phyloP scores from a whole-genome alignment of 2,797 vertebrate genomes.

The Vipera ursinii region DNA sequence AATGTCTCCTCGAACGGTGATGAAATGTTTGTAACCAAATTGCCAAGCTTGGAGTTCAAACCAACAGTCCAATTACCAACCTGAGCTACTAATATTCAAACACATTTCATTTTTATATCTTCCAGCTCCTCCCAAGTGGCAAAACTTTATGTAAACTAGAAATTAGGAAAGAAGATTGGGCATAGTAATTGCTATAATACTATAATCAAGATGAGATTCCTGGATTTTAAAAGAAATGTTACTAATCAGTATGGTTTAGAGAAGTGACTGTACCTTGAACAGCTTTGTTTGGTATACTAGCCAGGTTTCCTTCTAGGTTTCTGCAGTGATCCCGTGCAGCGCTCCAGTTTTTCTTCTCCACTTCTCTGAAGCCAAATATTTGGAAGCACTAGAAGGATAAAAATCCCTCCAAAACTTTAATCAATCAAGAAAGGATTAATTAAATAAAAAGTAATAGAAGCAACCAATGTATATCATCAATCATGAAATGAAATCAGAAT shows the following conservation, averaged over 20 bases:
- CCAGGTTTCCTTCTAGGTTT: constrained; percentile 83
- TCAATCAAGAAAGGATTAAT: background rate
- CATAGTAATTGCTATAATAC: no score
- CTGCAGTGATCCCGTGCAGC: constrained; percentile 78
- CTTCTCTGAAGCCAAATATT: constrained; percentile 65
- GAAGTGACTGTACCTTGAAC: constrained; percentile 78
- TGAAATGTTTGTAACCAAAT: no score
- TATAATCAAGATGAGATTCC: background rate
- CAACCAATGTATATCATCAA: background rate
- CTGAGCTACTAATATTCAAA: no score
- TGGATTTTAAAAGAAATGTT: background rate
- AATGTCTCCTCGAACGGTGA: no score
- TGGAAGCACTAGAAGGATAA: constrained; percentile 82
- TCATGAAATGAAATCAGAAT: background rate
- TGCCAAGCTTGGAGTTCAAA: no score
- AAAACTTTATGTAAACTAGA: background rate
- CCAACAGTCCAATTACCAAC: no score
- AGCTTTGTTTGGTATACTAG: constrained; percentile 74
- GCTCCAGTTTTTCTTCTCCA: constrained; percentile 75
- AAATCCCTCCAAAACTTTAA: background rate
- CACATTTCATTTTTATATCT: background rate
- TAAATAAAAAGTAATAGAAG: background rate
- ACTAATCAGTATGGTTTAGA: background rate
- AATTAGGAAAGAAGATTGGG: background rate
- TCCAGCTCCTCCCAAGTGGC: background rate